phyloP scores from a whole-genome alignment of 1,140 invertebrate genomes.

The Eueides isabella region DNA sequence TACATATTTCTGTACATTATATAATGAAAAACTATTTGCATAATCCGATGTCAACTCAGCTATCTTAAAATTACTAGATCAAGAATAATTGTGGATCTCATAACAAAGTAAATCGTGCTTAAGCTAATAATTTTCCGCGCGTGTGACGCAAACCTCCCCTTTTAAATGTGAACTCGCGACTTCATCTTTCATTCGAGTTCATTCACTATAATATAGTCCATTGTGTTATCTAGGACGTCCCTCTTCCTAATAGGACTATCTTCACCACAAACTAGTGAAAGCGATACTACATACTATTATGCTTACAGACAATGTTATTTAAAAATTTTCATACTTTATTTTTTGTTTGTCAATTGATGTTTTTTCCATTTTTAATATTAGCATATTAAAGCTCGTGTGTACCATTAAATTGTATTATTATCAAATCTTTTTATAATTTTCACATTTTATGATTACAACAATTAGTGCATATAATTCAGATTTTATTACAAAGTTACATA shows the following conservation, averaged over 20 bases:
- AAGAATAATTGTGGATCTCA: constrained; percentile 26
- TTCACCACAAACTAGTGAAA: constrained; percentile 66
- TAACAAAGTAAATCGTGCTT: constrained; percentile 41
- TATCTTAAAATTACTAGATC: constrained; percentile 7
- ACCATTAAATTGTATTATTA: too few species aligned
- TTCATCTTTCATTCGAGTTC: constrained; percentile 41
- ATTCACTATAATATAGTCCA: constrained; percentile 51
- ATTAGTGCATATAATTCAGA: too few species aligned
- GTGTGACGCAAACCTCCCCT: constrained; percentile 39
- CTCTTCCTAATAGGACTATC: constrained; percentile 65
- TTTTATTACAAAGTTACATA: too few species aligned
- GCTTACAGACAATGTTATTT: too few species aligned
- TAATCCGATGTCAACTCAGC: constrained; percentile 7
- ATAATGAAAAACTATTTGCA: background rate
- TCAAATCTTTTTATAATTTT: too few species aligned
- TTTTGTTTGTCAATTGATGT: background rate
- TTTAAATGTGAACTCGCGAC: constrained; percentile 41
- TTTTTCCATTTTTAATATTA: too few species aligned
- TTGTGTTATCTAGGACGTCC: constrained; percentile 47
- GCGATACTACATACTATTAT: constrained; percentile 25
- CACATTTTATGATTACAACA: too few species aligned
- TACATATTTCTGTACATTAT: background rate
- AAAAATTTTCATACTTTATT: background rate
- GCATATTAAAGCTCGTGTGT: too few species aligned
- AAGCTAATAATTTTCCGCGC: constrained; percentile 36